Percentiles rank a stretch among this genome's conserved stretches.
Evolutionary conservation across 1,140 invertebrate species (phyloP).

Genomic region (Onthophagus taurus): DNA sequence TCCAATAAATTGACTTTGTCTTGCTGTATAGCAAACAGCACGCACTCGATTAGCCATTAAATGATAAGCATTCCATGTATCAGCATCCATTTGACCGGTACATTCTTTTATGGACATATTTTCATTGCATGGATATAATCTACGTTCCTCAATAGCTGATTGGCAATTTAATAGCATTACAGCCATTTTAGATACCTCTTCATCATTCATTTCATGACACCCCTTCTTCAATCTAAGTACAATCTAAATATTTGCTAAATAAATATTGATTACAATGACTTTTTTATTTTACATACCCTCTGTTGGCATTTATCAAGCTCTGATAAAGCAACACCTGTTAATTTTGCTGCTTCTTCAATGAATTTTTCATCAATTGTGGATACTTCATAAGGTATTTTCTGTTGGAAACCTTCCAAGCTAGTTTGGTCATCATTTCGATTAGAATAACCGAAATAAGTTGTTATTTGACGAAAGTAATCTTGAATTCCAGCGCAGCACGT

Average conservation of each 20-base stretch:
- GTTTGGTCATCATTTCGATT: not conserved
- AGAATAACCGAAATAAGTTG: conserved; percentile 8
- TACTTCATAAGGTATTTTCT: conserved; percentile 48
- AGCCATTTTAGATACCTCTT: conserved; percentile 56
- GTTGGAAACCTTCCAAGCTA: conserved; percentile 15
- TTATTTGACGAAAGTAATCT: conserved; percentile 41
- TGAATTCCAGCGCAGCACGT: conserved; percentile 58
- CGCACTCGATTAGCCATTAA: conserved; percentile 58
- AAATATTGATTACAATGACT: not conserved
- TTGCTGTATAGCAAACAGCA: conserved; percentile 55
- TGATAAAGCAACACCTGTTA: conserved; percentile 46
- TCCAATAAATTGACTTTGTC: conserved; percentile 56
- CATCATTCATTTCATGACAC: conserved; percentile 51
- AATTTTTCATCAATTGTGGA: conserved; percentile 55
- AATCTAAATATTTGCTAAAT: conserved; percentile 38
- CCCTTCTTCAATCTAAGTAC: conserved; percentile 48
- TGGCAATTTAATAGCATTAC: conserved; percentile 64
- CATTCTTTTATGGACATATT: conserved; percentile 54
- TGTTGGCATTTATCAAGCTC: conserved; percentile 57
- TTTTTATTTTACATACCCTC: conserved; percentile 36
- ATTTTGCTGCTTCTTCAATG: conserved; percentile 49
- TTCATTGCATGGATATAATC: conserved; percentile 49
- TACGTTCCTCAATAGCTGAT: conserved; percentile 50
- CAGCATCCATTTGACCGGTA: conserved; percentile 55
- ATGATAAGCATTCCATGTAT: conserved; percentile 64